Base-by-base conservation (phyloP, 1,140 invertebrate genomes). In the Drosophila elegans region DNA sequence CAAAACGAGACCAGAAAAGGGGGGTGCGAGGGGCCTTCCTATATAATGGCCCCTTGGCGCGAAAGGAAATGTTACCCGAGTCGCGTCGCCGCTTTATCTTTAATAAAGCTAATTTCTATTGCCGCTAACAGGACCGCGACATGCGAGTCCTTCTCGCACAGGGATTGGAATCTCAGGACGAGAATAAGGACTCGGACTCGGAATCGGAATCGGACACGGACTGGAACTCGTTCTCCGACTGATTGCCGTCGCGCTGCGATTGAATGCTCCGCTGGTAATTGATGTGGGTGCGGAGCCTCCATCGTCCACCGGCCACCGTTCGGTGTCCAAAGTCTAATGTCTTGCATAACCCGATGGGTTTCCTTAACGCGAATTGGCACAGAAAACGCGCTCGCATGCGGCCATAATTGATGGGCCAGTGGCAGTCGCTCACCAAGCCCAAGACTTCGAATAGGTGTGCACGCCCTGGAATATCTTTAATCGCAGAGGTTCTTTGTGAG, bases 71-170 rank as follows among this genome's bases (percentile, higher is more conserved):
- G 76, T 80, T 79, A 73, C 78, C 72, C 62, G 53, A 49, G 71
- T 68, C 38, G 64, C 64, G 46, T 44, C 32, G 64, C 21, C 64
- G 66, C 83, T 80, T 83, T 90, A 84, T 89, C 84, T 89, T 89
- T 89, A 89, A 89, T 89, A 89, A 80, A 78, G 78, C 85, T 89
- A 89, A 89, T 89, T 89, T 84, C 85, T 89, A 89, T 80, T 71
- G 74, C 74, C 66, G 74, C 85, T 89, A 89, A 89, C 84, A 90
- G 84, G 74, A 16, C 29, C 46, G 66, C 73, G 80, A 89, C 84
- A 89, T 89, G 84, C 84, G 63, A 85, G 75, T 52, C 49, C 48
- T 52, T 32, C 48, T 36, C 46, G 48, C 39, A 25, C 25, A 13
- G 64, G 48, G 42, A 67, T 61, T 13, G 34, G 29, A 79, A 66